Base-by-base conservation (phyloP, 2,888 invertebrate genomes). In the Plusia festucae region DNA sequence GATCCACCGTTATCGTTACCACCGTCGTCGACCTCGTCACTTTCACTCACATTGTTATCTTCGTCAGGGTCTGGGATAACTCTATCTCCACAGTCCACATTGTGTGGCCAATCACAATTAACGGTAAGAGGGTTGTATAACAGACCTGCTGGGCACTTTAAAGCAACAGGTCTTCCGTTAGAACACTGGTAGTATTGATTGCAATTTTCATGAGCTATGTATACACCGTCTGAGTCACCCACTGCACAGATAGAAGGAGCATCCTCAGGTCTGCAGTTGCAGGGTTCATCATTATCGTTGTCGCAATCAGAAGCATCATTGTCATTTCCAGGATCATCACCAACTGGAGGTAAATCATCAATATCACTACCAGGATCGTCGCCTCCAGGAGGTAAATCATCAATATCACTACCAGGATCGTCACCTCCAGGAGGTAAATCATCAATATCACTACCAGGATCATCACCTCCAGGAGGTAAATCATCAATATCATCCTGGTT, bases 161-260 rank as follows among this genome's bases (percentile, higher is more conserved):
- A 34, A 0, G 70, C 58, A 6, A 84, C 76, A 2, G 86, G 83
- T 4, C 27, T 46, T n/a, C 84, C 85, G 15, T 75, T 58, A 20
- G 22, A 40, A 53, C 86, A 87, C 44, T 65, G 67, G 46, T 87
- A 86, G 56, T 80, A 87, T 18, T 82, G 68, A 62, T 85, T 82
- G 63, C 86, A 87, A 44, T 83, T 76, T 55, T 85, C 82, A 59
- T 86, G 83, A 40, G 86, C 84, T 8, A 85, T 65, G 2, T 83
- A 58, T 0, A 74, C 49, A n/a, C 80, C 76, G 2, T 83, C 68
- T 13, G 85, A 82, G 20, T 60, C 76, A 0, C 68, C 62, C 32
- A 59, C 65, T 1, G 81, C 76, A 32, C 88, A 88, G 27, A 88
- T 84, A 20, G 79, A 60, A 0, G 81, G 74, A 22, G 87, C 88